A percentile compares a stretch with the other conserved stretches of the same genome.
phyloP scores from a whole-genome alignment of 2,113 vertebrate species.

The Ia io region DNA sequence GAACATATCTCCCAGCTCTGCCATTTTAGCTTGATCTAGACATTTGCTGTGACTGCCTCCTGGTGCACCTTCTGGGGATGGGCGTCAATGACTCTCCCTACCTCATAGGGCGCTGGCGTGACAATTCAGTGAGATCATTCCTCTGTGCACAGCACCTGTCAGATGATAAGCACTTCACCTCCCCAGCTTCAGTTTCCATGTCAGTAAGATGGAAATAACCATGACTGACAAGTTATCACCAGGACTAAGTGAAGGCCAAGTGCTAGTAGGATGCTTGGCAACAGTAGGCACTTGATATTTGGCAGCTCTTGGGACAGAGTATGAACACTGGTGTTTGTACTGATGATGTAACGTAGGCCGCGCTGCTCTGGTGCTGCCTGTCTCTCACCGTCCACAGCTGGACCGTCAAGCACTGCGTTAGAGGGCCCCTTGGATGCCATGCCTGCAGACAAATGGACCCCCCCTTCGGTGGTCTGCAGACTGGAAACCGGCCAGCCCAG shows the following conservation, averaged over 20 bases:
- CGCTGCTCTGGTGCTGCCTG: neutral
- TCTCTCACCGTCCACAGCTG: rapidly evolving
- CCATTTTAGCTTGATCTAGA: neutral
- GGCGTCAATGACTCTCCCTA: neutral
- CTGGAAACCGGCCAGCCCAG: neutral
- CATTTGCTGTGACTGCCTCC: neutral
- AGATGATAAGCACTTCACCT: neutral
- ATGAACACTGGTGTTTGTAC: neutral
- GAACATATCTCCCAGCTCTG: neutral
- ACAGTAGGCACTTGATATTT: neutral
- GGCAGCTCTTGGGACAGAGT: neutral
- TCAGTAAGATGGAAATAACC: neutral
- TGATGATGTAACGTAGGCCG: neutral
- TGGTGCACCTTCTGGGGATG: neutral
- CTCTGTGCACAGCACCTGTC: neutral
- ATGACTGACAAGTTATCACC: neutral
- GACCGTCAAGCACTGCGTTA: no score
- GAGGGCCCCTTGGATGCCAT: neutral
- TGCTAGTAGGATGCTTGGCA: neutral
- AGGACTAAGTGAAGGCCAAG: neutral
- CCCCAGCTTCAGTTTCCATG: neutral
- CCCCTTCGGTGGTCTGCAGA: neutral
- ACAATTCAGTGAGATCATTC: neutral
- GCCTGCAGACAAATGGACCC: neutral
- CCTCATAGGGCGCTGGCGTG: neutral